Percentiles rank a stretch among this genome's conserved stretches.
phyloP scores from a whole-genome alignment of 2,113 vertebrate genomes.

The Malaclemys terrapin region DNA sequence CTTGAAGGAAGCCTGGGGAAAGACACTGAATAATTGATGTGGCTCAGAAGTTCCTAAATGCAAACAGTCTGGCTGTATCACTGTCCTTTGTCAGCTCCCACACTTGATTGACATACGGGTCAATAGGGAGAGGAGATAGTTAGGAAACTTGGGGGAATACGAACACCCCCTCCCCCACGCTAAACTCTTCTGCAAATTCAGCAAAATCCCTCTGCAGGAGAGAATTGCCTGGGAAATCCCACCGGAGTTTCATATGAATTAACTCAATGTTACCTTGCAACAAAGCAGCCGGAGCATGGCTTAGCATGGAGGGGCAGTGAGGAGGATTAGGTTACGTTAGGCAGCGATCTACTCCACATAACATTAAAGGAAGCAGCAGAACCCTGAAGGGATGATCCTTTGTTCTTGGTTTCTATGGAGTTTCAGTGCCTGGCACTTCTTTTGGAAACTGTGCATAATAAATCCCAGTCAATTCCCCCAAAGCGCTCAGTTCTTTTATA shows the following conservation, averaged over 20 bases:
- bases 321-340: background rate
- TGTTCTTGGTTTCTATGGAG: background rate
- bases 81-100: rapidly evolving
- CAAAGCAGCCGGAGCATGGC: background rate
- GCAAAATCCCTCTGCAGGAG: background rate
- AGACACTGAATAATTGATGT: background rate
- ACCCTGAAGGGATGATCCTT: background rate
- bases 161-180: rapidly evolving
- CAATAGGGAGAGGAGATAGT: background rate
- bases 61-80: rapidly evolving
- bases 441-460: rapidly evolving
- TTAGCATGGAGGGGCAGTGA: background rate
- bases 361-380: background rate
- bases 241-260: background rate
- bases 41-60: background rate
- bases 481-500: background rate
- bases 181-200: constrained; percentile 2
- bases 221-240: background rate
- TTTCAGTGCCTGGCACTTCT: background rate
- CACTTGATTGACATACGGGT: rapidly evolving
- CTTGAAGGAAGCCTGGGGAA: background rate
- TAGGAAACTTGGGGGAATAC: rapidly evolving
- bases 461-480: background rate
- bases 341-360: background rate
- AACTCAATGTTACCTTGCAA: background rate